Evolutionary conservation across 2,797 vertebrate genomes (phyloP), one percentile per base, ranked within the genome.

Genomic region (Semotilus atromaculatus): DNA sequence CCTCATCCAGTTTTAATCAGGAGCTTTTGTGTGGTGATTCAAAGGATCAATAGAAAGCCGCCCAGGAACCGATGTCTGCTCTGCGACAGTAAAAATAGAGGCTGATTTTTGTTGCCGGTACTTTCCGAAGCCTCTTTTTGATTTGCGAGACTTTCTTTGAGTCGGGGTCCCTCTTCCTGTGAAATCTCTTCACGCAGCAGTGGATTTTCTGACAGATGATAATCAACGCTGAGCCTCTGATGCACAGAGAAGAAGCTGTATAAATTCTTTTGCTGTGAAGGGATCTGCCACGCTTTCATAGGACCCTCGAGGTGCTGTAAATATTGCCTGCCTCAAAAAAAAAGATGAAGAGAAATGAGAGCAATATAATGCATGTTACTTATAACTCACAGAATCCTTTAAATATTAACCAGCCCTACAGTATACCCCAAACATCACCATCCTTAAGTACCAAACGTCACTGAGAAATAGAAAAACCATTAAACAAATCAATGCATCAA

Each of bases 1-100:
- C 26, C 62, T 85, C 82, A 77, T 80, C 84, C 82, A 29, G 34
- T 86, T 83, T 86, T 83, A 82, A 88, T 81, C 75, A 84, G 72
- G 79, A 60, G 70, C 71, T 80, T 67, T 68, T 80, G 66, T 81
- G 82, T 29, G 34, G 29, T 72, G 71, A 86, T 68, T 78, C 73
- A 68, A 67, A 40, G 34, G 72, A 83, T 83, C 73, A 83, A 83
- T 83, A 76, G 82, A 77, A 83, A 68, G 45, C 62, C 73, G 43
- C 62, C 58, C 62, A 55, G 82, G 62, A 83, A 55, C 45, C 23
- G 62, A n/a, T 55, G 71, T 75, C 23, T 66, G 43, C 81, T 51
- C 58, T 7, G 26, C 1, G 9, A 75, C 43, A 13, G 81, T 74
- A 66, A 66, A 79, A 82, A 82, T 51, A 29, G 60, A 38, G 43